These are phyloP conservation scores for Kryptolebias ocellatus DNA, from an alignment of 2,797 vertebrate species.

Conservation along the genomic window DNA sequence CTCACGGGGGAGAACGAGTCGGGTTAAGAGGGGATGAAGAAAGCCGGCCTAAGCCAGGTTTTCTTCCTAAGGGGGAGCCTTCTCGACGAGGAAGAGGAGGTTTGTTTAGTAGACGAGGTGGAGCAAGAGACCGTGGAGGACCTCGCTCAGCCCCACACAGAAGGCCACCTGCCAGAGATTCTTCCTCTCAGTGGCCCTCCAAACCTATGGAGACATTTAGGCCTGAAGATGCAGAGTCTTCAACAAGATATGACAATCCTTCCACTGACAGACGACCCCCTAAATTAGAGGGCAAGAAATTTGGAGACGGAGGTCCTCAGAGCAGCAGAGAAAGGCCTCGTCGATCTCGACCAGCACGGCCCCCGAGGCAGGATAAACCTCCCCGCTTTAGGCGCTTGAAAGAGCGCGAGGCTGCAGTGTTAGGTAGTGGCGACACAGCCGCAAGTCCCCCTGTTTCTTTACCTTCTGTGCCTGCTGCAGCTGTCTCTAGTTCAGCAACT, in stretches of 20 bases:
- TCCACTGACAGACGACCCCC: slow-evolving; percentile 80
- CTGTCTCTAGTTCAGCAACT: slow-evolving; percentile 56
- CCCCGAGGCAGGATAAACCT: slow-evolving; percentile 96
- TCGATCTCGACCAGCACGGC: slow-evolving; percentile 91
- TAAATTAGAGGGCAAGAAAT: slow-evolving; percentile 91
- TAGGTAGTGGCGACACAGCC: slow-evolving; percentile 84
- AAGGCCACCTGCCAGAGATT: slow-evolving; percentile 85
- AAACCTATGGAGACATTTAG: slow-evolving; percentile 89
- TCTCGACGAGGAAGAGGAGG: slow-evolving; percentile 93
- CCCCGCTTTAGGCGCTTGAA: slow-evolving; percentile 95
- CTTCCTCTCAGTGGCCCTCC: slow-evolving; percentile 82
- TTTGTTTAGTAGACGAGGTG: slow-evolving; percentile 87
- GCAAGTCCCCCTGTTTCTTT: slow-evolving; percentile 62
- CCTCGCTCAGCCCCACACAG: slow-evolving; percentile 88
- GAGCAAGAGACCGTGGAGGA: slow-evolving; percentile 88
- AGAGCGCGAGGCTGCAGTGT: slow-evolving; percentile 85
- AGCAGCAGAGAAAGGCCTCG: slow-evolving; percentile 90
- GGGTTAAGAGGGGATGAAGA: slow-evolving; percentile 86
- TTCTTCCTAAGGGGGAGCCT: slow-evolving; percentile 97
- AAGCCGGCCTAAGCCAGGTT: slow-evolving; percentile 91
- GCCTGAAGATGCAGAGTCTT: slow-evolving; percentile 86
- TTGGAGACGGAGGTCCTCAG: slow-evolving; percentile 85
- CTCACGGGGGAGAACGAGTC: slow-evolving; percentile 71
- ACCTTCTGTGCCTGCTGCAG: slow-evolving; percentile 70
- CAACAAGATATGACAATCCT: slow-evolving; percentile 74